A percentile compares a stretch with the other conserved stretches of the same genome.
These are phyloP conservation scores for Coptodon rendalli DNA, from an alignment of 2,113 vertebrate genomes.

Conservation along the genomic window DNA sequence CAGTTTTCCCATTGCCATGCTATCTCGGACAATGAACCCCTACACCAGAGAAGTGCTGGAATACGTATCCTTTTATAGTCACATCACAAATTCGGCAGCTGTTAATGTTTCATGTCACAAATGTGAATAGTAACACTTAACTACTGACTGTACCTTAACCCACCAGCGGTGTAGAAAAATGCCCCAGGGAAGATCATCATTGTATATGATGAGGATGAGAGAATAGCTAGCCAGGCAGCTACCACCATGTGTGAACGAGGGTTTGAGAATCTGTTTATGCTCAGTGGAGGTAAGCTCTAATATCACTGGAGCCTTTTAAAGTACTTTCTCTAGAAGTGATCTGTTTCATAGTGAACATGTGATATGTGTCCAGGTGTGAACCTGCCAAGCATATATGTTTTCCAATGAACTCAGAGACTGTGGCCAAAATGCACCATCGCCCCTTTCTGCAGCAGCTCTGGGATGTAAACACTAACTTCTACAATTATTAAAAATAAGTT, in stretches of 20 bases:
- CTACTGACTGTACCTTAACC: conserved; percentile 59
- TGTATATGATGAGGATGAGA: conserved; percentile 90
- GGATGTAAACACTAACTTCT: background rate
- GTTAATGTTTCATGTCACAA: background rate
- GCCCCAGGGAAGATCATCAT: conserved; percentile 88
- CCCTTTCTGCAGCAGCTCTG: background rate
- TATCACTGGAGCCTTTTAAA: background rate
- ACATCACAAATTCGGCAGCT: background rate
- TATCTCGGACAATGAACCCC: conserved; percentile 90
- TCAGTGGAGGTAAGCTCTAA: conserved; percentile 83
- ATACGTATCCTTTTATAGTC: conserved; percentile 88
- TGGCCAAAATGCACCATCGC: background rate
- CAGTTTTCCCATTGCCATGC: conserved; percentile 82
- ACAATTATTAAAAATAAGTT: background rate
- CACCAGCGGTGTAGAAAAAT: conserved; percentile 79
- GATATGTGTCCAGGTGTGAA: background rate
- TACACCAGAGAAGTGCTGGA: conserved; percentile 70
- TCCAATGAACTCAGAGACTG: background rate
- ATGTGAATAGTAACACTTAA: background rate
- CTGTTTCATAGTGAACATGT: background rate
- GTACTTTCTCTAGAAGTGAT: background rate
- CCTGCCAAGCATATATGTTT: background rate
- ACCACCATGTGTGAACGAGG: conserved; percentile 91
- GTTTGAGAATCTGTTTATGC: conserved; percentile 93
- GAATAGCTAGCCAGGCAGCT: conserved; percentile 85